Conservation (phyloP, 2,113 vertebrate genomes). For the Corvus moneduloides region DNA sequence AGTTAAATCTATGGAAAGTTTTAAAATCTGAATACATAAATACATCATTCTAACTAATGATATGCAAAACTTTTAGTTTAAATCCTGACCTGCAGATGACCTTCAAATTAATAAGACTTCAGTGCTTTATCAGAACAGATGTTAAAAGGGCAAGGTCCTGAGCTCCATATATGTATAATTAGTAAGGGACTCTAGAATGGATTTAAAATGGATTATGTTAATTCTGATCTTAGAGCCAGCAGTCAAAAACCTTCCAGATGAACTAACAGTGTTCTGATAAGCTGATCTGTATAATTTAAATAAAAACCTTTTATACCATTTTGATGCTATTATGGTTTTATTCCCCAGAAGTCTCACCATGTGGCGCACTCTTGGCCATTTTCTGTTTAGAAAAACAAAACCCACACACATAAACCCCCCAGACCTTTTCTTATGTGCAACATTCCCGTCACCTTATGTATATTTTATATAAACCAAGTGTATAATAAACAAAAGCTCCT, state of each 20-base stretch:
- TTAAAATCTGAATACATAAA: background rate
- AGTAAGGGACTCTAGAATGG: slow-evolving; percentile 53
- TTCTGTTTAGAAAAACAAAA: slow-evolving; percentile 28
- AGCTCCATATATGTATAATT: slow-evolving; percentile 64
- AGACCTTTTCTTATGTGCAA: slow-evolving; percentile 32
- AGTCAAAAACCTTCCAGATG: slow-evolving; percentile 68
- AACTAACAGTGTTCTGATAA: slow-evolving; percentile 68
- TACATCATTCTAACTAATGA: background rate
- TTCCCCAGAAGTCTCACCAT: slow-evolving; percentile 61
- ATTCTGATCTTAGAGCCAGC: slow-evolving; percentile 61
- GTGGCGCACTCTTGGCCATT: slow-evolving; percentile 14
- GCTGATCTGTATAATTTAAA: slow-evolving; percentile 67
- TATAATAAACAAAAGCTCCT: slow-evolving; percentile 46
- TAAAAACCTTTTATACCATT: slow-evolving; percentile 59
- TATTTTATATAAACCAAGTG: slow-evolving; percentile 42
- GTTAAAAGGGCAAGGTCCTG: slow-evolving; percentile 60
- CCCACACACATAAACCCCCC: background rate
- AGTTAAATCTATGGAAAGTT: background rate
- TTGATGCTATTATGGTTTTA: slow-evolving; percentile 60
- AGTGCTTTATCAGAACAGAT: slow-evolving; percentile 63
- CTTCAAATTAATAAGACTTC: slow-evolving; percentile 57
- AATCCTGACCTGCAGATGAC: slow-evolving; percentile 60
- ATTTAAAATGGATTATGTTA: slow-evolving; percentile 74
- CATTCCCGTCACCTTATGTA: slow-evolving; percentile 9
- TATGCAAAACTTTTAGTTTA: slow-evolving; percentile 25